Evolutionary conservation across 2,888 invertebrate species (phyloP), one percentile per base, ranked within the genome.

Genomic region (Spialia ferax): DNA sequence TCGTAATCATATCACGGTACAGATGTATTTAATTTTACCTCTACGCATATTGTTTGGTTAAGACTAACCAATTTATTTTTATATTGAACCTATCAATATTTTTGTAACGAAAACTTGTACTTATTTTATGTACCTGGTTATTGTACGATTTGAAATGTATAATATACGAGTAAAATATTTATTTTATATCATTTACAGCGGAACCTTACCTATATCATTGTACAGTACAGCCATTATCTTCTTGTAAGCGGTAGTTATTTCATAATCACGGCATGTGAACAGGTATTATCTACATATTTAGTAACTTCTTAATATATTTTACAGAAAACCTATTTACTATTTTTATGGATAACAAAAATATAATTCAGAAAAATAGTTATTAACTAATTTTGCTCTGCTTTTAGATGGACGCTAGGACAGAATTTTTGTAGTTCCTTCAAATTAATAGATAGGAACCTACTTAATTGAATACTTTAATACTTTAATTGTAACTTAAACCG

Each of bases 71-170:
- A 42, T 42, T 15, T 42, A 42, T 42, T 42, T 42, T 42, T 42
- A 6, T 42, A 42, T 42, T 42, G 1, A 42, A 32, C 32, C 32
- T 32, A 8, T 32, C 0, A 11, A 45, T 18, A 45, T 45, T 45
- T 45, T 45, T 45, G 20, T 45, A 20, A 45, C 20, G 20, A 10
- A 45, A 45, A 45, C 45, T 18, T 45, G 45, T 45, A 45, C 45
- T 45, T 45, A 45, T 45, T 45, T 45, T 6, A 18, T 45, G 45
- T 45, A 45, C 45, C 45, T 45, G 45, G 45, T 45, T 45, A 20
- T 20, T 45, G 45, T 45, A 45, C 45, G 8, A 20, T 18, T 15
- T 45, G 10, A 45, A 45, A 45, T 18, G 13, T 10, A 35, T 35
- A n/a, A n/a, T n/a, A n/a, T n/a, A n/a, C n/a, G n/a, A n/a, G n/a